These are phyloP conservation scores for Rhagium mordax DNA, from an alignment of 2,888 invertebrate species.

Conservation along the genomic window DNA sequence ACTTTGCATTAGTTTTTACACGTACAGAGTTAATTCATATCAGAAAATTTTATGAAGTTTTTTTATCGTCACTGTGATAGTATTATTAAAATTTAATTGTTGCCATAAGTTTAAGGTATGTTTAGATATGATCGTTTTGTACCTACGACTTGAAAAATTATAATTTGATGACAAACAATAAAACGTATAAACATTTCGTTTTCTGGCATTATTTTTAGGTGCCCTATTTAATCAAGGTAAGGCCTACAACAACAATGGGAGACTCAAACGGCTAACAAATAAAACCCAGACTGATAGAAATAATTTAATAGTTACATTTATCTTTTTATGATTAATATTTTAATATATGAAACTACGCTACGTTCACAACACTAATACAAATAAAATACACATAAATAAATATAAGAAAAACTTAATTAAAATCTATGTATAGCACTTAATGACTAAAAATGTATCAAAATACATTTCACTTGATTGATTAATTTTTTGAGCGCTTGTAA, in stretches of 20 bases:
- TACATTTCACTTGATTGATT: conserved; percentile 49
- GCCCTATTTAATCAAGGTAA: too few relatives aligned
- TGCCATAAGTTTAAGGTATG: conserved; percentile 24
- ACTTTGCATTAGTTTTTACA: background rate
- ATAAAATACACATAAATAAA: conserved; percentile 58
- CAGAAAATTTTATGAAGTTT: conserved; percentile 1
- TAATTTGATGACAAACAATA: conserved; percentile 19
- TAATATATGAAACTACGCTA: conserved; percentile 55
- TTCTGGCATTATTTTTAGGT: background rate
- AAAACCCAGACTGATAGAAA: conserved; percentile 39
- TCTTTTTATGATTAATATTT: conserved; percentile 46
- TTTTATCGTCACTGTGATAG: conserved; percentile 31
- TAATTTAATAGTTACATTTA: conserved; percentile 46
- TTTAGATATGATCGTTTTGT: conserved; percentile 29
- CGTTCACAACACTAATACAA: conserved; percentile 59
- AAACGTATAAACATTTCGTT: background rate
- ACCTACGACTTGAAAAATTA: conserved; percentile 18
- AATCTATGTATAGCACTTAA: conserved; percentile 55
- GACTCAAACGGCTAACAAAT: background rate
- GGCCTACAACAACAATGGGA: too few relatives aligned
- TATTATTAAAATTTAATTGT: conserved; percentile 28
- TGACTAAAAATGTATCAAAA: conserved; percentile 56
- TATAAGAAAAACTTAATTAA: conserved; percentile 48
- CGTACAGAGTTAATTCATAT: background rate
- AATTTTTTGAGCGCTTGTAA: conserved; percentile 38